A percentile compares a stretch with the other conserved stretches of the same genome.
These are phyloP conservation scores for Xyrichtys novacula DNA, from an alignment of 2,797 vertebrate species.

Conservation along the genomic window DNA sequence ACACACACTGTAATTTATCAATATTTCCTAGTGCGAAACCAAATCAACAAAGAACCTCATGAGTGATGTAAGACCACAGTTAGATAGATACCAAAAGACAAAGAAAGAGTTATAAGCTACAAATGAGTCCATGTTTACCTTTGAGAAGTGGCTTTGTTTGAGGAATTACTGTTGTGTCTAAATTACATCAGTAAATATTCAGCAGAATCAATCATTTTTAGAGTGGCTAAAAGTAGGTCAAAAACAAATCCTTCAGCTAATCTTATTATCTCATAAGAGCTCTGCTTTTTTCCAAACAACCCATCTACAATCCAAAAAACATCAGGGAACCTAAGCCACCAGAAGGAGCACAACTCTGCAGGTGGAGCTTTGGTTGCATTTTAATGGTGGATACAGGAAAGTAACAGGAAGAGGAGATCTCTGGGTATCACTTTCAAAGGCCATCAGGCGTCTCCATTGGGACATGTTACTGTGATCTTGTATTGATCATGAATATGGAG, in stretches of 20 bases:
- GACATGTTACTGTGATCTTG: constrained; percentile 42
- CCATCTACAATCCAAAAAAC: constrained; percentile 35
- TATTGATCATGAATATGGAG: constrained; percentile 55
- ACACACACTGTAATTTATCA: constrained; percentile 24
- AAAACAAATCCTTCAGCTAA: background rate
- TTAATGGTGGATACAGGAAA: constrained; percentile 30
- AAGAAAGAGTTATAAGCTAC: constrained; percentile 12
- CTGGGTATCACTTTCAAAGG: constrained; percentile 28
- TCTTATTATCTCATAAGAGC: constrained; percentile 3
- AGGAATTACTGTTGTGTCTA: constrained; percentile 1
- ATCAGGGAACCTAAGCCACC: constrained; percentile 8
- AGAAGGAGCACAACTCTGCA: constrained; percentile 6
- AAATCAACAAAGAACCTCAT: constrained; percentile 21
- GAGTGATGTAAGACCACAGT: constrained; percentile 6
- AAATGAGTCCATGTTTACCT: background rate
- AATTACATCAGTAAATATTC: background rate
- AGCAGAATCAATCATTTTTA: background rate
- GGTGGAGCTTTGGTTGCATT: constrained; percentile 20
- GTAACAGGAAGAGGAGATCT: constrained; percentile 20
- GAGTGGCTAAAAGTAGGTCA: background rate
- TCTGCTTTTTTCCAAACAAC: background rate
- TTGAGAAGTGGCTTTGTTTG: background rate
- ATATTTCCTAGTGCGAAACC: constrained; percentile 34
- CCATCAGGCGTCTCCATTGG: constrained; percentile 47
- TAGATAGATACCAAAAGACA: background rate